Evolutionary conservation across 2,113 vertebrate species (phyloP).

Genomic region (Toxostoma redivivum): DNA sequence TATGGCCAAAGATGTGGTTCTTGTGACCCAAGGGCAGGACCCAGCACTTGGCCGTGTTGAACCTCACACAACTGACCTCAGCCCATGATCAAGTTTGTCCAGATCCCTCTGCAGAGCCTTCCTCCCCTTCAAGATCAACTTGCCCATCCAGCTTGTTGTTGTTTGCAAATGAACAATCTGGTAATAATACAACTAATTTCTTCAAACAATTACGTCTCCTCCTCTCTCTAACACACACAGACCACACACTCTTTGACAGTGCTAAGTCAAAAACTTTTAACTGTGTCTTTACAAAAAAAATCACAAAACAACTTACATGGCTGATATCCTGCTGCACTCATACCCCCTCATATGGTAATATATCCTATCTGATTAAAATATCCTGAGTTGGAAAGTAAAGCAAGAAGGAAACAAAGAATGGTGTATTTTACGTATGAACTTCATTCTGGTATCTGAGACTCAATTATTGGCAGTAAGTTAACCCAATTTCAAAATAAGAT

Average conservation of each 20-base stretch:
- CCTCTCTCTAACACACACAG: not conserved
- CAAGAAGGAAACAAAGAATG: not conserved
- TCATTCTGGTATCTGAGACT: not conserved
- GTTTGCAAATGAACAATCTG: not conserved
- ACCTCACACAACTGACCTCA: not conserved
- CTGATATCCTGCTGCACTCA: not conserved
- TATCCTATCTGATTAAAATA: not conserved
- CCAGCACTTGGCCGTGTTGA: not conserved
- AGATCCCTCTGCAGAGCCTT: not conserved
- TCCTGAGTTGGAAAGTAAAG: not conserved
- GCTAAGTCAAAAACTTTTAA: not conserved
- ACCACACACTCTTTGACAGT: not conserved
- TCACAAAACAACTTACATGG: not conserved
- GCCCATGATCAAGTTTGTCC: not conserved
- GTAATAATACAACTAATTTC: not conserved
- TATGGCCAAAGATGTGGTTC: not conserved
- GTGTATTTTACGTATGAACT: not conserved
- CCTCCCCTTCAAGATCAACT: not conserved
- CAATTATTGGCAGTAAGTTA: not conserved
- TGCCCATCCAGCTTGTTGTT: fast-evolving
- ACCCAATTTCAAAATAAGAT: not conserved
- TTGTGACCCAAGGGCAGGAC: not conserved
- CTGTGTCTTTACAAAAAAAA: not conserved
- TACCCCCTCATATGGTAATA: not conserved
- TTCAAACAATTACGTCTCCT: not conserved